These are phyloP conservation scores for Oxyteleia sp. DNA, from an alignment of 2,888 invertebrate genomes.

Conservation along the genomic window DNA sequence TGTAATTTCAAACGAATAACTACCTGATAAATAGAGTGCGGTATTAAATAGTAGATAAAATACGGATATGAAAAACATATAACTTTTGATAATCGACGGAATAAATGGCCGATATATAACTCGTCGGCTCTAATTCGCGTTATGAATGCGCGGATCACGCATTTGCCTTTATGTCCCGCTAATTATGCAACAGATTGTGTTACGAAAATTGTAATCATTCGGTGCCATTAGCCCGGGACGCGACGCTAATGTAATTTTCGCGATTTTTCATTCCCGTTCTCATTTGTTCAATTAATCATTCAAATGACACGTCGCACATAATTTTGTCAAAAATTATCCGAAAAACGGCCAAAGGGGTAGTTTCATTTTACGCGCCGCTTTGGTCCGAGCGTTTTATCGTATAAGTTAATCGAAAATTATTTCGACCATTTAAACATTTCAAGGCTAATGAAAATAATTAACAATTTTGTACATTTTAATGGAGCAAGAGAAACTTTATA, in stretches of 20 bases:
- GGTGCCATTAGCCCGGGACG: slow-evolving; percentile 39
- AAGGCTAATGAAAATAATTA: not conserved
- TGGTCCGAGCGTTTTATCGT: not conserved
- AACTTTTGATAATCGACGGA: slow-evolving; percentile 64
- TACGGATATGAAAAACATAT: slow-evolving; percentile 61
- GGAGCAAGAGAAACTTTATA: too few relatives aligned
- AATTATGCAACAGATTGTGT: slow-evolving; percentile 68
- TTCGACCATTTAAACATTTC: not conserved
- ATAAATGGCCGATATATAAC: slow-evolving; percentile 36
- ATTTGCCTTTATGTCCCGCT: slow-evolving; percentile 58
- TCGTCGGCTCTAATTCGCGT: slow-evolving; percentile 50
- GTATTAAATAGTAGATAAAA: slow-evolving; percentile 70
- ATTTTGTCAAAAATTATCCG: slow-evolving; percentile 30
- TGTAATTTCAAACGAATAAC: slow-evolving; percentile 69
- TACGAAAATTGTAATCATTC: slow-evolving; percentile 67
- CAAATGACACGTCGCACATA: slow-evolving; percentile 18
- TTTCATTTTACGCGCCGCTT: not conserved
- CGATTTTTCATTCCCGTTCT: slow-evolving; percentile 18
- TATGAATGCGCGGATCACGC: slow-evolving; percentile 54
- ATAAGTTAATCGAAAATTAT: not conserved
- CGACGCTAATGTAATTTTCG: slow-evolving; percentile 39
- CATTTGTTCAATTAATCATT: slow-evolving; percentile 48
- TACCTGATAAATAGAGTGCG: slow-evolving; percentile 67
- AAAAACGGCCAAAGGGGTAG: slow-evolving; percentile 5
- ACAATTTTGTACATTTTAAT: too few relatives aligned